Percentiles rank a stretch among this genome's conserved stretches.
Conservation (phyloP, 2,797 vertebrate genomes). For the Xerus rutilus region DNA sequence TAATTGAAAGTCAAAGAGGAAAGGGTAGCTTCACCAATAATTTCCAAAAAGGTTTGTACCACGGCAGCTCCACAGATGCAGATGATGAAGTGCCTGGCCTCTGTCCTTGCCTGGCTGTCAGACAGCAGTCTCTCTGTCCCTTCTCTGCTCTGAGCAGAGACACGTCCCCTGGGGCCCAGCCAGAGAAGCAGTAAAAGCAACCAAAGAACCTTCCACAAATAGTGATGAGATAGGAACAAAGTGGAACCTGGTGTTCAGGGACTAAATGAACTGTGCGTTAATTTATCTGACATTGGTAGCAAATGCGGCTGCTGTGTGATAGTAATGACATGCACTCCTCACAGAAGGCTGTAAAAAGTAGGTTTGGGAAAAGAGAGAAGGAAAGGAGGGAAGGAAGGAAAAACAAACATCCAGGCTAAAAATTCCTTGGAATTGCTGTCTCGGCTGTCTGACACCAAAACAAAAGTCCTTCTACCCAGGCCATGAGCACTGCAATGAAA, state of each 20-base stretch:
- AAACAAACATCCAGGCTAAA: not conserved
- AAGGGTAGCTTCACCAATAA: slow-evolving; percentile 49
- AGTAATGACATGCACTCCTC: slow-evolving; percentile 45
- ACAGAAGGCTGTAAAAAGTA: slow-evolving; percentile 16
- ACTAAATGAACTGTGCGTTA: slow-evolving; percentile 75
- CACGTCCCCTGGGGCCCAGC: slow-evolving; percentile 65
- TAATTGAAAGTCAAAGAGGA: slow-evolving; percentile 35
- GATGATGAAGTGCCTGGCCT: slow-evolving; percentile 17
- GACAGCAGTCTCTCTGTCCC: slow-evolving; percentile 42
- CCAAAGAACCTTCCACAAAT: slow-evolving; percentile 78
- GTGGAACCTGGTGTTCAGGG: slow-evolving; percentile 65
- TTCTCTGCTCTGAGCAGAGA: slow-evolving; percentile 15
- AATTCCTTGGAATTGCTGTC: slow-evolving; percentile 37
- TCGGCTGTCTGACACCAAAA: not conserved
- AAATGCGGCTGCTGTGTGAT: slow-evolving; percentile 59
- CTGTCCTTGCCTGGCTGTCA: not conserved
- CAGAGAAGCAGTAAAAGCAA: slow-evolving; percentile 77
- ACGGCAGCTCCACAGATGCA: slow-evolving; percentile 6
- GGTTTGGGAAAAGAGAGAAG: not conserved
- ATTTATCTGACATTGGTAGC: slow-evolving; percentile 69
- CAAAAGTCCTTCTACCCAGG: not conserved
- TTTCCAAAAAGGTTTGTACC: slow-evolving; percentile 45
- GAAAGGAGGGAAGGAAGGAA: too few species aligned
- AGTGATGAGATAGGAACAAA: slow-evolving; percentile 62
- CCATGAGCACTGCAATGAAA: not conserved